phyloP scores from a whole-genome alignment of 1,140 invertebrate species.

The Sycophila sp. region DNA sequence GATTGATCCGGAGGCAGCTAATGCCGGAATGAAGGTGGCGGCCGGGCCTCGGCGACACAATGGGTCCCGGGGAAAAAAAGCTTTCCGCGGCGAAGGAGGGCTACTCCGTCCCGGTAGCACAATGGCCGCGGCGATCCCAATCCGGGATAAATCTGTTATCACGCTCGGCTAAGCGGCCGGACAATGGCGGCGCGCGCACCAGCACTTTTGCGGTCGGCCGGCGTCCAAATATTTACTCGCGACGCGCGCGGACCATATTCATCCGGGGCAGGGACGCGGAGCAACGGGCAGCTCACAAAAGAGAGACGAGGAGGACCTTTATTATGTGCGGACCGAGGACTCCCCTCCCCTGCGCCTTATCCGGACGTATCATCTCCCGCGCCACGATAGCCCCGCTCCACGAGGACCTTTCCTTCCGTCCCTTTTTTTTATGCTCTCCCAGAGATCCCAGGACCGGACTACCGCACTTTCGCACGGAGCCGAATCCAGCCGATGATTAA shows the following conservation, averaged over 20 bases:
- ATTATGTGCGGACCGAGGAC: no score
- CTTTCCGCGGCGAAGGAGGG: no score
- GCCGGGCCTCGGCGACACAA: not conserved
- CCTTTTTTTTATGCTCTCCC: not conserved
- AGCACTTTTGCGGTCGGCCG: slow-evolving; percentile 44
- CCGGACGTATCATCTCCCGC: not conserved
- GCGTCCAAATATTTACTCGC: slow-evolving; percentile 60
- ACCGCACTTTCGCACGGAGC: not conserved
- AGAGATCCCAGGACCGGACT: not conserved
- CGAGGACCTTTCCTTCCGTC: not conserved
- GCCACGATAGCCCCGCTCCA: not conserved
- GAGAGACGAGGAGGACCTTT: slow-evolving; percentile 18
- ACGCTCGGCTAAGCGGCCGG: slow-evolving; percentile 50
- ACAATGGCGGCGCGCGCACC: slow-evolving; percentile 44
- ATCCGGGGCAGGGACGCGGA: not conserved
- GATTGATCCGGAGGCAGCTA: not conserved
- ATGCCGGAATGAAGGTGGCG: not conserved
- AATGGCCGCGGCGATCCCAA: not conserved
- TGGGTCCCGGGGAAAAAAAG: not conserved
- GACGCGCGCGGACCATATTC: slow-evolving; percentile 40
- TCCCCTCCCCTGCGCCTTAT: slow-evolving; percentile 32
- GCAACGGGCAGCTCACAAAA: not conserved
- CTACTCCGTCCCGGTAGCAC: not conserved
- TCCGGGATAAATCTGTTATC: slow-evolving; percentile 56
- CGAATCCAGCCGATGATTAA: not conserved